Base-by-base conservation (phyloP, 2,888 invertebrate species). In the Leptinotarsa peninsularis region DNA sequence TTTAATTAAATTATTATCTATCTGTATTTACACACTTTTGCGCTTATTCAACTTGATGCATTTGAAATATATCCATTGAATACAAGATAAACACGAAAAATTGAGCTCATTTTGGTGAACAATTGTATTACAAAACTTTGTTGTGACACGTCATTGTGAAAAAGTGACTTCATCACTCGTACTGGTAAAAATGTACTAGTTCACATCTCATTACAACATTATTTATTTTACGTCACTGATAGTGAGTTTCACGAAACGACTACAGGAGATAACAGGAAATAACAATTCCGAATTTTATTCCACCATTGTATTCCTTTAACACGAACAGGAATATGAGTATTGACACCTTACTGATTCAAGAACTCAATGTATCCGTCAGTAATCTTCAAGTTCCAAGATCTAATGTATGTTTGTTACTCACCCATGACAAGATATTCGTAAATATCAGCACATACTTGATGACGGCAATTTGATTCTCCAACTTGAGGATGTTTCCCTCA, bases 401-500 rank as follows among this genome's bases (percentile, higher is more conserved):
- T 21, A 33, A 15, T 21, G 17, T 63, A 33, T 33, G 43, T 13
- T 14, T 49, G 7, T 17, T 69, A 92, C 94, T 91, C 87, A 95
- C 95, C 94, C 94, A 94, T 83, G 94, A 89, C 71, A 96, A 90
- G 71, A 94, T 92, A 87, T 95, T 96, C 88, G 94, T 92, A 85
- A 94, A 95, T 84, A 96, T 93, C 79, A 96, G 89, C 67, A 94
- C 93, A 88, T 95, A 96, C 88, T 95, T 96, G 79, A 96, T 91
- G 85, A 94, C 93, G 79, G 93, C 93, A 83, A 95, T 95, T 85
- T 93, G 93, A 81, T 93, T 93, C 86, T 94, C 94, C 84, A 95
- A 89, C 85, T 92, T 92, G 49, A 90, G 89, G 4, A 89, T 90
- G 74, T 89, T 88, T 73, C 91, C 91, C 77, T 89, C 88, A 66